Conservation (phyloP, 2,113 vertebrate species). For the Gobio gobio region DNA sequence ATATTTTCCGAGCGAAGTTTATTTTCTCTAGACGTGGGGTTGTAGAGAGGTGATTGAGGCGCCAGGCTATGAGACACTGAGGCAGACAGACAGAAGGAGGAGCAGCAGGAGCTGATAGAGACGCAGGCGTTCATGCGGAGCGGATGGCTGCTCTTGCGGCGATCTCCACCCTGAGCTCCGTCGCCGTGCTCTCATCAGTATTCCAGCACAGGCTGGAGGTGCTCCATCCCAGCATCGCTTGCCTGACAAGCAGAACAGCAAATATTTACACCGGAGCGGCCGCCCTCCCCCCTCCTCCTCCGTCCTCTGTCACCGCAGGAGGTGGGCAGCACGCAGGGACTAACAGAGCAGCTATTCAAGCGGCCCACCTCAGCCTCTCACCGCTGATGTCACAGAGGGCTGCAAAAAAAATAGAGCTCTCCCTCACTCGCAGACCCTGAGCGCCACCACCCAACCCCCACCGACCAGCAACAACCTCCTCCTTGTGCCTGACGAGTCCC, state of each 20-base stretch:
- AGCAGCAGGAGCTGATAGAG: slow-evolving; percentile 29
- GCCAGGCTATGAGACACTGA: background rate
- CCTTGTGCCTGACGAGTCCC: slow-evolving; percentile 50
- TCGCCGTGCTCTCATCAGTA: slow-evolving; percentile 70
- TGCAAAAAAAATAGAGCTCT: slow-evolving; percentile 45
- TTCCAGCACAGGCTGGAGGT: slow-evolving; percentile 71
- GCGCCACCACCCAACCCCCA: slow-evolving; percentile 35
- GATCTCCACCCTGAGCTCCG: slow-evolving; percentile 13
- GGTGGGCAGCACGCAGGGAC: slow-evolving; percentile 44
- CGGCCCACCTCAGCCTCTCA: slow-evolving; percentile 36
- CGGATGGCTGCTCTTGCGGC: background rate
- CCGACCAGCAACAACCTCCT: slow-evolving; percentile 46
- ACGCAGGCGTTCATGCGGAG: slow-evolving; percentile 25
- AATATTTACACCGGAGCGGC: slow-evolving; percentile 77
- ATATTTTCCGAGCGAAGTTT: background rate
- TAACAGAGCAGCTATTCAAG: slow-evolving; percentile 60
- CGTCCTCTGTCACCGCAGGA: slow-evolving; percentile 4
- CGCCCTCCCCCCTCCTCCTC: slow-evolving; percentile 45
- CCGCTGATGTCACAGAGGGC: slow-evolving; percentile 53
- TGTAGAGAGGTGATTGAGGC: background rate
- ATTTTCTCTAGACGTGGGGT: slow-evolving; percentile 13
- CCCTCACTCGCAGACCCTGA: slow-evolving; percentile 27
- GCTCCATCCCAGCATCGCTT: slow-evolving; percentile 68
- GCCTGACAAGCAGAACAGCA: slow-evolving; percentile 80
- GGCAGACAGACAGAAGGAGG: background rate